These are phyloP conservation scores for Sarotherodon lohbergeri DNA, from an alignment of 2,113 vertebrate genomes.

Conservation along the genomic window DNA sequence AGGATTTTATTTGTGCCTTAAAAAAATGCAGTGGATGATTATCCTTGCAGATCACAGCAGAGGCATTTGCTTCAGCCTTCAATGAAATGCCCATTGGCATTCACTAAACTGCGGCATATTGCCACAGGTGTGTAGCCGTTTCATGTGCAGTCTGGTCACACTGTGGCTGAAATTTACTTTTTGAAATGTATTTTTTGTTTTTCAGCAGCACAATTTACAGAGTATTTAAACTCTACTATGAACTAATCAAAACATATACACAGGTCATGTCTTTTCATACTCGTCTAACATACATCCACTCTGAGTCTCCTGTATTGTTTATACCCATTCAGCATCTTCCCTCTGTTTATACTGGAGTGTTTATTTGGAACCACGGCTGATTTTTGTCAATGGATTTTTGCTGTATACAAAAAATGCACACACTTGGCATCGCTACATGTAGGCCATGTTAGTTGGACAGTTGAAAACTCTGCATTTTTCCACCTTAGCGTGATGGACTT, in stretches of 20 bases:
- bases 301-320: background rate
- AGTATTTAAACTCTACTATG: background rate
- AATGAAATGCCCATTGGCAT: slow-evolving; percentile 16
- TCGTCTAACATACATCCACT: background rate
- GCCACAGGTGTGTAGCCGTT: background rate
- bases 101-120: background rate
- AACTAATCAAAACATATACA: background rate
- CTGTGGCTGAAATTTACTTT: background rate
- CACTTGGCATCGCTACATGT: background rate
- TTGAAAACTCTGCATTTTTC: background rate
- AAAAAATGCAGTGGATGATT: background rate
- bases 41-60: slow-evolving; percentile 27
- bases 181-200: background rate
- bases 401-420: background rate
- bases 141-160: background rate
- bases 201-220: background rate
- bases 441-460: background rate
- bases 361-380: background rate
- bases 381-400: background rate
- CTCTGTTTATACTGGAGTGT: background rate
- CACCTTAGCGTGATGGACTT: background rate
- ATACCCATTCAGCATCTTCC: background rate
- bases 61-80: slow-evolving; percentile 5
- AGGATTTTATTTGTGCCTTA: slow-evolving; percentile 40
- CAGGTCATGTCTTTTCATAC: background rate